A percentile compares a stretch with the other conserved stretches of the same genome.
Evolutionary conservation across 2,797 vertebrate species (phyloP).

Genomic region (Eulemur coronatus): DNA sequence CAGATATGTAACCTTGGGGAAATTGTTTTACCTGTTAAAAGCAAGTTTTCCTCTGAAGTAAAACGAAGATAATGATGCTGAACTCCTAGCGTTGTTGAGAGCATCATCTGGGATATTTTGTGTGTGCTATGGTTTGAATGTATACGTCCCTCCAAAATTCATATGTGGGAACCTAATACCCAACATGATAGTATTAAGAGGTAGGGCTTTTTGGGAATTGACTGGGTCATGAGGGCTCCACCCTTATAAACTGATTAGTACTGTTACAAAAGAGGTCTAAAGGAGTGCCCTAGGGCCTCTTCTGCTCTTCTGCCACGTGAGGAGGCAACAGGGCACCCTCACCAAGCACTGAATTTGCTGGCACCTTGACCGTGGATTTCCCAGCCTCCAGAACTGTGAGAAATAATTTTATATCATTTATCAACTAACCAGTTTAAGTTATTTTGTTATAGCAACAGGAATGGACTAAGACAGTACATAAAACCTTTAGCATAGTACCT

Average conservation of each 20-base stretch:
- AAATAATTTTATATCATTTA: neutral
- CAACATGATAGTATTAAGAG: neutral
- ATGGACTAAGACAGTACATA: neutral
- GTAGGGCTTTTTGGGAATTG: neutral
- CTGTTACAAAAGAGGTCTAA: no score
- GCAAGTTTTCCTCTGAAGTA: neutral
- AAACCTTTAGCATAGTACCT: neutral
- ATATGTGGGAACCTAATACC: neutral
- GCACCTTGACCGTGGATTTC: neutral
- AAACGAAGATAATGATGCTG: neutral
- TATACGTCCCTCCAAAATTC: neutral
- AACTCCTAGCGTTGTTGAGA: neutral
- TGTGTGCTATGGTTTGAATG: neutral
- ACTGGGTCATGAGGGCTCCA: neutral
- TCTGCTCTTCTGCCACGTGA: neutral
- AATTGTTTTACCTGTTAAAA: neutral
- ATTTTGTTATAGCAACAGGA: neutral
- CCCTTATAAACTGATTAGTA: neutral
- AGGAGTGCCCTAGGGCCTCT: accelerated
- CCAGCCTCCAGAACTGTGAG: neutral
- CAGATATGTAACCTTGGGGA: neutral
- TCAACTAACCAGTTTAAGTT: neutral
- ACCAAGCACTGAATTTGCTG: neutral
- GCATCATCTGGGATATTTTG: neutral
- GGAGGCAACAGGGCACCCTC: neutral